Evolutionary conservation across 2,888 invertebrate species (phyloP).

Genomic region (Caenorhabditis macrosperma): DNA sequence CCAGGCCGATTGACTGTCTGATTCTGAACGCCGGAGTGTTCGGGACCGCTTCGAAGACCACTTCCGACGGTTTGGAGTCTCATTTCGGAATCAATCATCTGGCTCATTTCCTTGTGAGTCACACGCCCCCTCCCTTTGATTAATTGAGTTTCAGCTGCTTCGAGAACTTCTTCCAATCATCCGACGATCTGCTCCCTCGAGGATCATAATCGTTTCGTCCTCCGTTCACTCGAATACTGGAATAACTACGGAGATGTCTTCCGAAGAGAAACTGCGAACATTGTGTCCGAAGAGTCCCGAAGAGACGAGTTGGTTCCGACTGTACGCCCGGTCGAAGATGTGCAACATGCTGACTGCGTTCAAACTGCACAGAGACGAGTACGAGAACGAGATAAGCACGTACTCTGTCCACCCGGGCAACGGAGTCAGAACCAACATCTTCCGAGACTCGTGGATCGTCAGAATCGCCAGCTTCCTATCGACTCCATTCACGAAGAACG

Average conservation of each 20-base stretch:
- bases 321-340: conserved; percentile 73
- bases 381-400: conserved; percentile 63
- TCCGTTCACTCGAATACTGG: background rate
- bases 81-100: conserved; percentile 88
- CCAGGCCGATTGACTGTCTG: conserved; percentile 81
- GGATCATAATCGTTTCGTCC: conserved; percentile 36
- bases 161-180: conserved; percentile 82
- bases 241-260: background rate
- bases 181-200: conserved; percentile 30
- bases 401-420: conserved; percentile 88
- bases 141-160: conserved; percentile 17
- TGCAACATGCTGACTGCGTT: conserved; percentile 74
- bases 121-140: conserved; percentile 20
- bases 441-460: conserved; percentile 14
- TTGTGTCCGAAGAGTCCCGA: conserved; percentile 15
- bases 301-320: conserved; percentile 38
- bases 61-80: conserved; percentile 82
- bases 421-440: conserved; percentile 52
- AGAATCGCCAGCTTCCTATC: conserved; percentile 82
- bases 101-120: conserved; percentile 83
- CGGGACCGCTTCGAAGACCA: conserved; percentile 79
- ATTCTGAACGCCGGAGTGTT: conserved; percentile 83
- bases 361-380: conserved; percentile 71
- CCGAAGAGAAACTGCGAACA: conserved; percentile 8
- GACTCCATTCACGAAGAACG: conserved; percentile 93